These are phyloP conservation scores for Tenthredo mesomela DNA, from an alignment of 2,888 invertebrate genomes.

Conservation along the genomic window DNA sequence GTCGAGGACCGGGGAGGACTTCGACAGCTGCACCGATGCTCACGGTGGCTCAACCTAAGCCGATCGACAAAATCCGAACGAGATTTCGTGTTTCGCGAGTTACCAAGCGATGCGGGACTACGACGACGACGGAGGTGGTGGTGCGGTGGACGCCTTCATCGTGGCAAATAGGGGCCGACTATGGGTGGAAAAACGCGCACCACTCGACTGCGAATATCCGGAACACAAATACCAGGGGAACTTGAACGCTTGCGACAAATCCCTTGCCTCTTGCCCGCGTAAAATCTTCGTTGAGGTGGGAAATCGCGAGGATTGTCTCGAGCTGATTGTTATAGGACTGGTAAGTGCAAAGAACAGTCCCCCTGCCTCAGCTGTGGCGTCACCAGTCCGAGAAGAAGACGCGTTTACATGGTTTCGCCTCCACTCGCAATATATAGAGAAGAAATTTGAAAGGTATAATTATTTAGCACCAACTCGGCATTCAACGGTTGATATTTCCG, in stretches of 20 bases:
- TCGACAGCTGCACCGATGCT: slow-evolving; percentile 73
- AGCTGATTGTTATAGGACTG: slow-evolving; percentile 30
- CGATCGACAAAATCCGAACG: slow-evolving; percentile 72
- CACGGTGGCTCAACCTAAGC: slow-evolving; percentile 75
- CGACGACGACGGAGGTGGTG: slow-evolving; percentile 27
- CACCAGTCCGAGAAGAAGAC: neutral
- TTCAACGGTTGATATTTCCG: neutral
- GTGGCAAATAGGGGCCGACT: slow-evolving; percentile 27
- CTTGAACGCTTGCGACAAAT: slow-evolving; percentile 36
- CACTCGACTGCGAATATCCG: slow-evolving; percentile 40
- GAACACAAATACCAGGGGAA: slow-evolving; percentile 43
- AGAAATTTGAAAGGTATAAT: neutral
- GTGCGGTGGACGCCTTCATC: slow-evolving; percentile 45
- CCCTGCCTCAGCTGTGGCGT: neutral
- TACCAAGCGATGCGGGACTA: slow-evolving; percentile 44
- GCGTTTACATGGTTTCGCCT: neutral
- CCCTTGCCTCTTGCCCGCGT: slow-evolving; percentile 10
- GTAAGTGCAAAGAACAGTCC: slow-evolving; percentile 25
- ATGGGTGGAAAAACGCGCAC: slow-evolving; percentile 25
- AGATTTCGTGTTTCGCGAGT: slow-evolving; percentile 52
- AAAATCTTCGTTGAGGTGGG: slow-evolving; percentile 10
- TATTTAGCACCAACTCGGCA: neutral
- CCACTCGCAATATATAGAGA: neutral
- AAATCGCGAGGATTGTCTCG: slow-evolving; percentile 25
- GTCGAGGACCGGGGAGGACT: slow-evolving; percentile 62